Conservation (phyloP, 2,888 invertebrate species). For the Laspeyria flexula region DNA sequence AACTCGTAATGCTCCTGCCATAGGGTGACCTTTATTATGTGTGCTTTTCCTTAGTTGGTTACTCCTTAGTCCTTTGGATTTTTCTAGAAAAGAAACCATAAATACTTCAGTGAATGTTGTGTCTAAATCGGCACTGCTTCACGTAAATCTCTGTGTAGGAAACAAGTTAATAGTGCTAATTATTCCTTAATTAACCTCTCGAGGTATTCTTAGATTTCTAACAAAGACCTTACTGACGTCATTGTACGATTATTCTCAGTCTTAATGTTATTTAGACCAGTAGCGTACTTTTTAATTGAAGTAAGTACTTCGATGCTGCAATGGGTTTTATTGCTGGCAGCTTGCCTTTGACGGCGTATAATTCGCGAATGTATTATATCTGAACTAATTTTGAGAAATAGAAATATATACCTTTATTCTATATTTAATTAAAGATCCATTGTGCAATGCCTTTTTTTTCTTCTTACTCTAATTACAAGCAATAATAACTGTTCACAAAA, state of each 20-base stretch:
- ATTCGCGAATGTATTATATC: too few relatives aligned
- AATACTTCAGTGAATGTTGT: too few relatives aligned
- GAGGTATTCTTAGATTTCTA: background rate
- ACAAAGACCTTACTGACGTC: background rate
- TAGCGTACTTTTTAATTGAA: background rate
- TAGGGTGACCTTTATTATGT: background rate
- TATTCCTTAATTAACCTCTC: background rate
- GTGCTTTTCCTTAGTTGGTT: background rate
- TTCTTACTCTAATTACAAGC: slow-evolving; percentile 20
- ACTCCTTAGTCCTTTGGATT: background rate
- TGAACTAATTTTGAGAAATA: too few relatives aligned
- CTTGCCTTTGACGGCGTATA: too few relatives aligned
- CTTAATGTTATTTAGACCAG: background rate
- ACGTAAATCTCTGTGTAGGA: background rate
- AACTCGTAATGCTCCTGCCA: background rate
- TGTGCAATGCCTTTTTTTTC: slow-evolving; percentile 4
- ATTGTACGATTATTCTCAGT: background rate
- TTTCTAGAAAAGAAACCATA: background rate
- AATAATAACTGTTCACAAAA: slow-evolving; percentile 37
- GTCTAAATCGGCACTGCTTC: too few relatives aligned
- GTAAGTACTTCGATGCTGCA: background rate
- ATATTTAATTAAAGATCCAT: background rate
- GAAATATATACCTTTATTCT: background rate
- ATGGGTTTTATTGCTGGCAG: background rate
- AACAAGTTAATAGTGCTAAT: slow-evolving; percentile 1